phyloP scores from a whole-genome alignment of 1,140 invertebrate species.

The Drosophila willistoni region DNA sequence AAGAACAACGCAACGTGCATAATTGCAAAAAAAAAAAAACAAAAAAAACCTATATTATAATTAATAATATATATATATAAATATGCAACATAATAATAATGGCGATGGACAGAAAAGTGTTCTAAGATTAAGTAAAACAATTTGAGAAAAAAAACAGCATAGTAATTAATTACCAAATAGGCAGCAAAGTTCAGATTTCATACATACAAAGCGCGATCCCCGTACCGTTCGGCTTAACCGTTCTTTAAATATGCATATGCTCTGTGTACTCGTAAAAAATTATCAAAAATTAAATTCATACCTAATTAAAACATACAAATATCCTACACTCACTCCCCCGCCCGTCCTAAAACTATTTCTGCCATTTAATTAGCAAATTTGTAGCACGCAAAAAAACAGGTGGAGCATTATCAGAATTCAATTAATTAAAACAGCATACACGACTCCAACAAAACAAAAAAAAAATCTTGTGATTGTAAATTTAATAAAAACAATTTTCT shows the following conservation, averaged over 20 bases:
- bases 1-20: slow-evolving; percentile 62
- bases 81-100: slow-evolving; percentile 58
- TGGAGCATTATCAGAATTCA: slow-evolving; percentile 39
- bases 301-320: slow-evolving; percentile 29
- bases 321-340: slow-evolving; percentile 33
- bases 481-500: slow-evolving; percentile 71
- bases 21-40: slow-evolving; percentile 71
- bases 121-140: slow-evolving; percentile 76
- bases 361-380: slow-evolving; percentile 74
- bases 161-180: slow-evolving; percentile 68
- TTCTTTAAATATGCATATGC: slow-evolving; percentile 46
- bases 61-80: slow-evolving; percentile 54
- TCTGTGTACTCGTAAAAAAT: slow-evolving; percentile 53
- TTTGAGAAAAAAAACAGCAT: slow-evolving; percentile 67
- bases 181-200: slow-evolving; percentile 63
- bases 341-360: slow-evolving; percentile 71
- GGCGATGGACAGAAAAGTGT: slow-evolving; percentile 50
- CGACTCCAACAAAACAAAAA: slow-evolving; percentile 44
- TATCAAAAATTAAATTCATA: slow-evolving; percentile 6
- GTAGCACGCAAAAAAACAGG: slow-evolving; percentile 55
- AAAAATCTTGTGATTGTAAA: slow-evolving; percentile 76
- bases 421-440: slow-evolving; percentile 14
- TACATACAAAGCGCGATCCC: not conserved
- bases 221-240: not conserved
- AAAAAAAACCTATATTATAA: slow-evolving; percentile 59